Evolutionary conservation across 2,888 invertebrate species (phyloP), one percentile per base, ranked within the genome.

Genomic region (Adineta ricciae): DNA sequence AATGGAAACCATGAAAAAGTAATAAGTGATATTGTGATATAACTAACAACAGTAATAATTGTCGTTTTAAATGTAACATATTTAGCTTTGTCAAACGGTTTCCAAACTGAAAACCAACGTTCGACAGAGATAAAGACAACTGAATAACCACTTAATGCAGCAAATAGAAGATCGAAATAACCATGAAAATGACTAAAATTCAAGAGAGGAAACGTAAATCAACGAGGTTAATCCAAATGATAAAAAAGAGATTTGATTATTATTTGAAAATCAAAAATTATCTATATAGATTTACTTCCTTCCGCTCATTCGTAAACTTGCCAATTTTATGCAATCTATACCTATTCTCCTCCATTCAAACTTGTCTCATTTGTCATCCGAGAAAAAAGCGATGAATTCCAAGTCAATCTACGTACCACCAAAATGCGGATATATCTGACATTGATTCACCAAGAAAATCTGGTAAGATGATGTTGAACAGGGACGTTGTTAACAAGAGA

Each of bases 11-110:
- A 78, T 78, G 78, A 78, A 78, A 38, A 78, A 21, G 41, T 41
- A 78, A 78, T 24, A 3, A 24, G 24, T n/a, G 78, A 78, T 41
- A 78, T 41, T 41, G n/a, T 24, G 14, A 41, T 21, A 38, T 78
- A 78, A 41, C 21, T 78, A 78, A 78, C 11, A 78, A 78, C 78
- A 14, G 78, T 78, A 8, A 41, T 78, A 3, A 78, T 78, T 41
- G 78, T 78, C 41, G 78, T 41, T 78, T 78, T 78, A 78, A 38
- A 78, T 78, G 78, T 78, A 41, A 78, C 41, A 78, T 78, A 78
- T 78, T 78, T 78, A 21, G 78, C 78, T 41, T 78, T 78, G 3
- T 78, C 78, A 78, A 78, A 78, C 41, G 78, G 78, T 78, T 78
- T 78, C 41, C 38, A 78, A 24, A 78, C 38, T 21, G 78, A 78